phyloP scores from a whole-genome alignment of 2,113 vertebrate genomes.

The Istiophorus platypterus region DNA sequence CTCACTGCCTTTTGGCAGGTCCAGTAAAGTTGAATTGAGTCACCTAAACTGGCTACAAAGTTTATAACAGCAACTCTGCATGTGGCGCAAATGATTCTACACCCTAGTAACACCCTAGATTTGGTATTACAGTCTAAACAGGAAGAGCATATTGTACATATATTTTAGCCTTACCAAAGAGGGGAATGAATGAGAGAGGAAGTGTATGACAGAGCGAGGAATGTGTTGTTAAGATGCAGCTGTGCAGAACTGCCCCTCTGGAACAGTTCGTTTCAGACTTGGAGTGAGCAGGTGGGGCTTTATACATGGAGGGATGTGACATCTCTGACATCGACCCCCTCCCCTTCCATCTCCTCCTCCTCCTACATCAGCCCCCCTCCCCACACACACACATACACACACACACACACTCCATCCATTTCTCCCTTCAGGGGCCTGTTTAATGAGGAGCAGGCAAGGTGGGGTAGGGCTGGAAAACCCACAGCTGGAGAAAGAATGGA shows the following conservation, averaged over 20 bases:
- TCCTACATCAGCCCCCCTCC: not conserved
- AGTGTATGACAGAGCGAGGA: slow-evolving; percentile 30
- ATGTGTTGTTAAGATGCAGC: slow-evolving; percentile 51
- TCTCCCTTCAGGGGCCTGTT: slow-evolving; percentile 65
- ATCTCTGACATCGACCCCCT: slow-evolving; percentile 45
- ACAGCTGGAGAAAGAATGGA: slow-evolving; percentile 75
- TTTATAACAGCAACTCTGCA: slow-evolving; percentile 63
- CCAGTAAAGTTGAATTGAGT: slow-evolving; percentile 36
- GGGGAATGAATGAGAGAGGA: slow-evolving; percentile 29
- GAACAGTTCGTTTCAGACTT: slow-evolving; percentile 45
- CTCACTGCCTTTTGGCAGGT: slow-evolving; percentile 48
- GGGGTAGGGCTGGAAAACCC: slow-evolving; percentile 63
- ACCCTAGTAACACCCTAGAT: slow-evolving; percentile 17
- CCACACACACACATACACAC: too few relatives aligned
- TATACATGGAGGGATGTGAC: slow-evolving; percentile 57
- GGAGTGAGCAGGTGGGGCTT: slow-evolving; percentile 70
- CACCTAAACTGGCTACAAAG: slow-evolving; percentile 30
- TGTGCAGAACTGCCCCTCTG: slow-evolving; percentile 43
- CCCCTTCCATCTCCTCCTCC: not conserved
- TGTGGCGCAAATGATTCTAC: slow-evolving; percentile 12
- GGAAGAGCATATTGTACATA: not conserved
- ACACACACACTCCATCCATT: slow-evolving; percentile 5
- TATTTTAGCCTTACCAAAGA: not conserved
- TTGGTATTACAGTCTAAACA: not conserved
- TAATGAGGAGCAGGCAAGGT: slow-evolving; percentile 78